phyloP scores from a whole-genome alignment of 2,113 vertebrate genomes.

The Anas platyrhynchos region DNA sequence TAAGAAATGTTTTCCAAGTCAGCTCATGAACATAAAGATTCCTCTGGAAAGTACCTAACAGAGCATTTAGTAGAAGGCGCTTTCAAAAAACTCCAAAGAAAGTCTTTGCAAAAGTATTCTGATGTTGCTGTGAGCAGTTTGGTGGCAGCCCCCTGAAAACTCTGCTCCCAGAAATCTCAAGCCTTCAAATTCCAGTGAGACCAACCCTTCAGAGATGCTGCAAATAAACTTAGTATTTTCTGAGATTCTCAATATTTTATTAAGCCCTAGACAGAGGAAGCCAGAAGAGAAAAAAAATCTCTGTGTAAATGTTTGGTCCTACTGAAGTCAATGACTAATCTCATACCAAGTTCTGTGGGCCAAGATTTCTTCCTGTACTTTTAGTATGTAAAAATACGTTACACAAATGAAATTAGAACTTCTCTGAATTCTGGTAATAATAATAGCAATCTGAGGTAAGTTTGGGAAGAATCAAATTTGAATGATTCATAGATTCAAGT shows the following conservation, averaged over 20 bases:
- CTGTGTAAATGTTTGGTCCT: not conserved
- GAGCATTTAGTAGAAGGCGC: not conserved
- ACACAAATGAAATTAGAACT: not conserved
- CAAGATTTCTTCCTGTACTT: not conserved
- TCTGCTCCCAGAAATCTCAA: not conserved
- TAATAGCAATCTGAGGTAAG: not conserved
- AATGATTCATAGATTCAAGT: not conserved
- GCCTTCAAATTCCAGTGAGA: not conserved
- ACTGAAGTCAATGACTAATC: not conserved
- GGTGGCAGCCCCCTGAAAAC: not conserved
- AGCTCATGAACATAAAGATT: not conserved
- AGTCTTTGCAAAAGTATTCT: not conserved
- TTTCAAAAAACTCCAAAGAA: not conserved
- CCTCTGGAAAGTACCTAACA: conserved; percentile 15
- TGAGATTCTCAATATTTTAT: not conserved
- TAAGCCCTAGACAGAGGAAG: not conserved
- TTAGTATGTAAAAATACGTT: not conserved
- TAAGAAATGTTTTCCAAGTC: not conserved
- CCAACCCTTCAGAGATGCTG: not conserved
- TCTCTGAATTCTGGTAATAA: not conserved
- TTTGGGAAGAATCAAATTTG: not conserved
- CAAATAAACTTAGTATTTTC: not conserved
- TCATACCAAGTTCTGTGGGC: not conserved
- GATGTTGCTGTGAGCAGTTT: not conserved
- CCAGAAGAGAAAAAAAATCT: not conserved